Evolutionary conservation across 2,113 vertebrate genomes (phyloP).

Genomic region (Leptobrachium leishanense): DNA sequence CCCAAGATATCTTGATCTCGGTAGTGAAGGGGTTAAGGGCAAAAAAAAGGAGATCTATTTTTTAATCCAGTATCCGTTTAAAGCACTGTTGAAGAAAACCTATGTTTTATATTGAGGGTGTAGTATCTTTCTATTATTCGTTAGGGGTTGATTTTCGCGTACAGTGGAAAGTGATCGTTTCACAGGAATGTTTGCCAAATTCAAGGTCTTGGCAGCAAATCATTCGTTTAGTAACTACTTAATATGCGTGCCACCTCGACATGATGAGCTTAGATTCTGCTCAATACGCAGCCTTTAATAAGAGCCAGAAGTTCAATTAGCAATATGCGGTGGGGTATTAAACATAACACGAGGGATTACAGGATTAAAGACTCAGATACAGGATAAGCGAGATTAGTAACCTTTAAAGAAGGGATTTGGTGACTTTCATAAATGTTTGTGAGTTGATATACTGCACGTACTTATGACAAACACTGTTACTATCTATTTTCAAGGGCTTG

Average conservation of each 20-base stretch:
- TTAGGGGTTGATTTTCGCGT: no score
- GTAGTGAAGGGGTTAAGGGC: no score
- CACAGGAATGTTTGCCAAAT: neutral
- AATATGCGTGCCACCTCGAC: neutral
- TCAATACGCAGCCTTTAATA: slow-evolving; percentile 3
- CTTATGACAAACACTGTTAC: neutral
- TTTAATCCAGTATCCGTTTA: no score
- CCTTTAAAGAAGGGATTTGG: slow-evolving; percentile 5
- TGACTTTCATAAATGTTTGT: slow-evolving; percentile 27
- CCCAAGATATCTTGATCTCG: no score
- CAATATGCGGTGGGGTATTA: slow-evolving; percentile 19
- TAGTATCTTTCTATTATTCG: no score
- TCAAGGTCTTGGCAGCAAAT: neutral
- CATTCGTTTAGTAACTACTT: slow-evolving; percentile 1
- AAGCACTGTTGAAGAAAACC: no score
- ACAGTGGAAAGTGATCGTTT: neutral
- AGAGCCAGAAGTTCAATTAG: slow-evolving; percentile 42
- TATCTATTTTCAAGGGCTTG: no score
- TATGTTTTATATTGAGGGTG: no score
- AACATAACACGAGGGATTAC: slow-evolving; percentile 23
- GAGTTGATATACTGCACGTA: slow-evolving; percentile 1
- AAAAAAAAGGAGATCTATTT: no score
- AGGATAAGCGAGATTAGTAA: slow-evolving; percentile 28
- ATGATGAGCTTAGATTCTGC: slow-evolving; percentile 19
- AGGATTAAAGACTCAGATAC: neutral